These are phyloP conservation scores for Pomphorhynchus laevis DNA, from an alignment of 1,140 invertebrate species.

Conservation along the genomic window DNA sequence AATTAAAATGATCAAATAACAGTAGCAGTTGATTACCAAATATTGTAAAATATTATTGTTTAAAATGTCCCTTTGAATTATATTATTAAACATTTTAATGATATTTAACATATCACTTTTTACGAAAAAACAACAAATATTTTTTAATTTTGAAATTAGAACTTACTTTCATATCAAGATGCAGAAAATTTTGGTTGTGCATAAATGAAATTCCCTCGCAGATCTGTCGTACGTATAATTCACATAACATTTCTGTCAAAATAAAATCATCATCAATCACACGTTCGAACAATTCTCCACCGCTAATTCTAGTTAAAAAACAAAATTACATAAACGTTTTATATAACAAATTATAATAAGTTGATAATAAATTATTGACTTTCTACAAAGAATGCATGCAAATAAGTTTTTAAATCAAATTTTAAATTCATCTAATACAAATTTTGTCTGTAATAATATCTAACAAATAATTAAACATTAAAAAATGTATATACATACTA, in stretches of 20 bases:
- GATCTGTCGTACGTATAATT: constrained; percentile 76
- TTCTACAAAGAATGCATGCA: background rate
- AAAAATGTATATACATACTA: background rate
- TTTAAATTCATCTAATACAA: constrained; percentile 3
- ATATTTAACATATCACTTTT: too few relatives aligned
- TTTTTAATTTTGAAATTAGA: constrained; percentile 4
- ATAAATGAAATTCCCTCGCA: constrained; percentile 81
- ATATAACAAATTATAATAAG: background rate
- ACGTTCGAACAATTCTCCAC: constrained; percentile 78
- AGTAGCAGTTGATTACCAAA: too few relatives aligned
- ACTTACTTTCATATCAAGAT: constrained; percentile 63
- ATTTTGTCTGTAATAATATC: background rate
- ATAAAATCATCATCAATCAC: constrained; percentile 90
- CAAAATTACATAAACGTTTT: constrained; percentile 3
- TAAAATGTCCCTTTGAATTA: too few relatives aligned
- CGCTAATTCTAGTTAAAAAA: constrained; percentile 36
- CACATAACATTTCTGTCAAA: constrained; percentile 61
- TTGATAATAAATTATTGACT: background rate
- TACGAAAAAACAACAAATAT: too few relatives aligned
- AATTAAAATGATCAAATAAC: too few relatives aligned
- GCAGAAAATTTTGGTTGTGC: constrained; percentile 57
- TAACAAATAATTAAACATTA: background rate
- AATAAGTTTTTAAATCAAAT: background rate
- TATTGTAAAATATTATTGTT: too few relatives aligned
- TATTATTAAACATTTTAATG: too few relatives aligned